Percentiles rank a stretch among this genome's conserved stretches.
Conservation (phyloP, 1,140 invertebrate species). For the Homarus americanus region DNA sequence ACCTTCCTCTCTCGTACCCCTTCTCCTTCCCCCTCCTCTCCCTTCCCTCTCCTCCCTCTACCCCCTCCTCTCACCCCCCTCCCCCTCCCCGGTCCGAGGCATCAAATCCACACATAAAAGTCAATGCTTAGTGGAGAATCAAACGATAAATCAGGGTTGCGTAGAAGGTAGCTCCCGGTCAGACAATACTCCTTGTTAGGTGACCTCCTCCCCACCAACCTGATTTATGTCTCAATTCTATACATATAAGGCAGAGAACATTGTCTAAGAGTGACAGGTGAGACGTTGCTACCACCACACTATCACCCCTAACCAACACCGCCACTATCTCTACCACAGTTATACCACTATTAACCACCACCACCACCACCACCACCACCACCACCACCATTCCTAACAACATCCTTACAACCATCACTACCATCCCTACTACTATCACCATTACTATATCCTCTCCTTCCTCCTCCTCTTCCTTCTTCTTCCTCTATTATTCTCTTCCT, state of each 20-base stretch:
- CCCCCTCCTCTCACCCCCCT: not conserved
- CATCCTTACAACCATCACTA: too few relatives aligned
- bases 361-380: too few relatives aligned
- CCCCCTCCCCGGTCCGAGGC: not conserved
- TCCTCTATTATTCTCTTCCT: not conserved
- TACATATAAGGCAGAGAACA: slow-evolving; percentile 38
- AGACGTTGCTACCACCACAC: too few relatives aligned
- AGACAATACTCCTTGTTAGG: slow-evolving; percentile 61
- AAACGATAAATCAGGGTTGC: slow-evolving; percentile 37
- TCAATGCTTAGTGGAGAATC: slow-evolving; percentile 56
- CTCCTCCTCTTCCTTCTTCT: not conserved
- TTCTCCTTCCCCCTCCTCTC: not conserved
- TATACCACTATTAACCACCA: too few relatives aligned
- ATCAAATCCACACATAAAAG: slow-evolving; percentile 57
- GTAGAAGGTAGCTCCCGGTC: slow-evolving; percentile 18
- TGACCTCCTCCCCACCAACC: not conserved
- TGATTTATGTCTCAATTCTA: slow-evolving; percentile 63
- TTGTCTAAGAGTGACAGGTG: slow-evolving; percentile 57
- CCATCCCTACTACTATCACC: too few relatives aligned
- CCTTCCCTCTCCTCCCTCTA: not conserved
- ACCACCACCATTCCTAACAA: too few relatives aligned
- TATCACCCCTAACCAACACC: too few relatives aligned
- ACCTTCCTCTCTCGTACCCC: not conserved
- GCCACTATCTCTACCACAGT: too few relatives aligned
- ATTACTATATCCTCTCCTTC: not conserved